Conservation (phyloP, 2,888 invertebrate genomes). For the Syritta pipiens region DNA sequence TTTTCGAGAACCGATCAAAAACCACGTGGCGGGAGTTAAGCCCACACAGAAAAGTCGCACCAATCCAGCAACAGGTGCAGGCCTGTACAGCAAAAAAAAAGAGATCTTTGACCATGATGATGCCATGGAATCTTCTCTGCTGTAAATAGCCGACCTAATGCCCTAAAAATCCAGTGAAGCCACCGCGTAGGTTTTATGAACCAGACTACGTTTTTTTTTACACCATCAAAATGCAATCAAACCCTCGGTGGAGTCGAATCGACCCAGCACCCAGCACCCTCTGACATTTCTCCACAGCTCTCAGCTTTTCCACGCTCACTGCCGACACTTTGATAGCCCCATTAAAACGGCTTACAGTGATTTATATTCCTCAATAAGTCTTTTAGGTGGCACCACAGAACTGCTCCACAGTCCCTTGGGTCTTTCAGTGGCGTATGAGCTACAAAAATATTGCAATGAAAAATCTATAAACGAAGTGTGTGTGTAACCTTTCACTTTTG, state of each 20-base stretch:
- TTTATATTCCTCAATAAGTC: slow-evolving; percentile 1
- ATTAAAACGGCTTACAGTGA: not conserved
- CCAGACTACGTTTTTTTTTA: too few species aligned
- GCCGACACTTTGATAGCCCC: not conserved
- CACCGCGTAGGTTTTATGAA: too few species aligned
- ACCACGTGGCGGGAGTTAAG: too few species aligned
- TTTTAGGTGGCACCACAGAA: not conserved
- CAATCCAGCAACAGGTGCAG: too few species aligned
- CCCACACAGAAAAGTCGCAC: too few species aligned
- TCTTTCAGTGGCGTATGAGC: slow-evolving; percentile 6
- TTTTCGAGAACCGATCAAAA: too few species aligned
- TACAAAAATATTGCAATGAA: slow-evolving; percentile 25
- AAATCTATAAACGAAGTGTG: slow-evolving; percentile 29
- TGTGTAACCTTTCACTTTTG: slow-evolving; percentile 12
- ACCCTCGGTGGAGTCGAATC: not conserved
- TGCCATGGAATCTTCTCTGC: too few species aligned
- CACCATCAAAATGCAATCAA: slow-evolving; percentile 1
- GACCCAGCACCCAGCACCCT: not conserved
- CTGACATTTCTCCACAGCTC: not conserved
- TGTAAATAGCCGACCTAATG: too few species aligned
- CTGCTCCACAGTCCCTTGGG: too few species aligned
- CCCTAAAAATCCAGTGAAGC: too few species aligned
- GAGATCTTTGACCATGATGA: too few species aligned
- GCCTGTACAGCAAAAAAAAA: too few species aligned
- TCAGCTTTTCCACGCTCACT: not conserved